These are phyloP conservation scores for Conopomorpha cramerella DNA, from an alignment of 1,140 invertebrate genomes.

Conservation along the genomic window DNA sequence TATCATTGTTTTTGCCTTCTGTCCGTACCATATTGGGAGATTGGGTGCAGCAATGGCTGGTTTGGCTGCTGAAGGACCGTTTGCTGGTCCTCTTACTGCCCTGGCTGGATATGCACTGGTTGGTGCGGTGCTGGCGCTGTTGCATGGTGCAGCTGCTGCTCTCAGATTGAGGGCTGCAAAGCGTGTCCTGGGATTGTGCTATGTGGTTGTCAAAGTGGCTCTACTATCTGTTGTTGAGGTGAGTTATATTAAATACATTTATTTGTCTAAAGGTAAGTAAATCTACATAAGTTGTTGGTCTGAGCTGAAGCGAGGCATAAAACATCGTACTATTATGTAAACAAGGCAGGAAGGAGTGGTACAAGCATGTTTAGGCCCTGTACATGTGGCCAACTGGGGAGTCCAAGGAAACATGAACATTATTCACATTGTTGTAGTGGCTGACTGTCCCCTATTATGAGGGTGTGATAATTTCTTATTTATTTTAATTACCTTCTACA, in stretches of 20 bases:
- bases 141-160: conserved; percentile 79
- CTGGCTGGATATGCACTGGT: conserved; percentile 92
- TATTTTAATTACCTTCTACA: too few relatives aligned
- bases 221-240: conserved; percentile 50
- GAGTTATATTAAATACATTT: conserved; percentile 9
- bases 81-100: conserved; percentile 92
- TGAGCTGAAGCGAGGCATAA: too few relatives aligned
- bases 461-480: too few relatives aligned
- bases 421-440: too few relatives aligned
- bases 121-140: conserved; percentile 78
- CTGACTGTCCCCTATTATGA: too few relatives aligned
- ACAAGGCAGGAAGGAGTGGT: too few relatives aligned
- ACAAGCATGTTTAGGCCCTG: too few relatives aligned
- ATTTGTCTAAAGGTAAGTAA: neutral
- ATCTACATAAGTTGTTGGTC: neutral
- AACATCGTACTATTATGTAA: too few relatives aligned
- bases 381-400: too few relatives aligned
- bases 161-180: conserved; percentile 80
- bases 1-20: conserved; percentile 93
- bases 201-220: conserved; percentile 90
- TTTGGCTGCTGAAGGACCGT: conserved; percentile 78
- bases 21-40: conserved; percentile 94
- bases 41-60: conserved; percentile 78
- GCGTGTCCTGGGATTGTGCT: conserved; percentile 89
- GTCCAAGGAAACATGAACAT: too few relatives aligned